phyloP scores from a whole-genome alignment of 2,113 vertebrate genomes.

The Pycnonotus jocosus region DNA sequence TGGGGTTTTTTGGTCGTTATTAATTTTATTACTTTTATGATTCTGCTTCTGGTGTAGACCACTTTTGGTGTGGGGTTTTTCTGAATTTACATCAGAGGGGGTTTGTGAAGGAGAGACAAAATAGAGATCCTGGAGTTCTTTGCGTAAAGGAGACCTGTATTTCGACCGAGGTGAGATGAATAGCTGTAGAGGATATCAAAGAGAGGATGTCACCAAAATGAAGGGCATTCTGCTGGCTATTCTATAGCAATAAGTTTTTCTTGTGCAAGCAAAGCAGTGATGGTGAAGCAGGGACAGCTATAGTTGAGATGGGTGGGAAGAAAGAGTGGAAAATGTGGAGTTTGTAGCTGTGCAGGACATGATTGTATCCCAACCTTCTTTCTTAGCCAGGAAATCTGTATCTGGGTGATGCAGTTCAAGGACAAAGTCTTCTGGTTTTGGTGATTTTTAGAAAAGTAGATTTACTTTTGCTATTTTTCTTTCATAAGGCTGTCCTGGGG shows the following conservation, averaged over 20 bases:
- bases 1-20: fast-evolving
- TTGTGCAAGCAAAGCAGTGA: background rate
- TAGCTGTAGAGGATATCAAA: background rate
- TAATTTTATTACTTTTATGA: background rate
- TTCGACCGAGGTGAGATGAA: background rate
- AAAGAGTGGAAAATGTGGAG: background rate
- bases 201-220: background rate
- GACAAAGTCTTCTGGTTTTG: background rate
- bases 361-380: background rate
- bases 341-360: background rate
- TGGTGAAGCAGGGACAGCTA: background rate
- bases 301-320: background rate
- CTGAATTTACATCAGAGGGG: background rate
- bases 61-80: background rate
- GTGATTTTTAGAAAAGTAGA: background rate
- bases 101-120: background rate
- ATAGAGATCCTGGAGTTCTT: background rate
- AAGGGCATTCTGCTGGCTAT: background rate
- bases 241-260: background rate
- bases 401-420: background rate
- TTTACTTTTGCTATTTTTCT: background rate
- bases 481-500: background rate
- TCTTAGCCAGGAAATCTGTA: background rate
- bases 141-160: background rate
- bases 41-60: background rate